phyloP scores from a whole-genome alignment of 2,797 vertebrate genomes.

The Psittacula derbiana region DNA sequence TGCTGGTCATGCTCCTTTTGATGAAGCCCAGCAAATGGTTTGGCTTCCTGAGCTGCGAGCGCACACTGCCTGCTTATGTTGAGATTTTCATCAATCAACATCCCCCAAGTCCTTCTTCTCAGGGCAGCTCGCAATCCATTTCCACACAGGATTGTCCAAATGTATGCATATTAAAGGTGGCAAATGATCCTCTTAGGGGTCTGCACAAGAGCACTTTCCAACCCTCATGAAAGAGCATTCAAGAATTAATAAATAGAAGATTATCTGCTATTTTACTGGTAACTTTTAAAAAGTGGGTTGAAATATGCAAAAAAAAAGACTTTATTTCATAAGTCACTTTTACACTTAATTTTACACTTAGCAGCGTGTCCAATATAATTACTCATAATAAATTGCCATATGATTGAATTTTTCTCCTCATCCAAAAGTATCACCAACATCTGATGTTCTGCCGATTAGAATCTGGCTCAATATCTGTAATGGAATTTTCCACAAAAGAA shows the following conservation, averaged over 20 bases:
- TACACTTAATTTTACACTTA: slow-evolving; percentile 26
- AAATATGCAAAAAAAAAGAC: background rate
- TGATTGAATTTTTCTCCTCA: slow-evolving; percentile 45
- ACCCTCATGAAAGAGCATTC: background rate
- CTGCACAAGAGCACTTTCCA: background rate
- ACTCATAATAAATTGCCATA: slow-evolving; percentile 21
- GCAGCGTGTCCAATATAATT: slow-evolving; percentile 19
- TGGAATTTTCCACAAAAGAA: slow-evolving; percentile 6
- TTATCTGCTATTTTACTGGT: background rate
- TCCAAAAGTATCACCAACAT: background rate
- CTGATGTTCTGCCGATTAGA: background rate
- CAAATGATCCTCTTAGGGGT: background rate
- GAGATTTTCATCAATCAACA: background rate
- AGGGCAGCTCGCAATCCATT: background rate
- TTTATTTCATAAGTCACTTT: background rate
- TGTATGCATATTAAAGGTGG: background rate
- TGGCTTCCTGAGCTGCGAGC: background rate
- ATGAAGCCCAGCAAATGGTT: background rate
- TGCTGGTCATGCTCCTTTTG: background rate
- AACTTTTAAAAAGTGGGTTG: background rate
- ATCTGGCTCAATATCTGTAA: background rate
- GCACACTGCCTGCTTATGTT: background rate
- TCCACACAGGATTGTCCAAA: background rate
- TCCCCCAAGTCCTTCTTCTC: background rate
- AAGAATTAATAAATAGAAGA: background rate